A percentile compares a stretch with the other conserved stretches of the same genome.
Conservation (phyloP, 2,113 vertebrate genomes). For the Capreolus pygargus region DNA sequence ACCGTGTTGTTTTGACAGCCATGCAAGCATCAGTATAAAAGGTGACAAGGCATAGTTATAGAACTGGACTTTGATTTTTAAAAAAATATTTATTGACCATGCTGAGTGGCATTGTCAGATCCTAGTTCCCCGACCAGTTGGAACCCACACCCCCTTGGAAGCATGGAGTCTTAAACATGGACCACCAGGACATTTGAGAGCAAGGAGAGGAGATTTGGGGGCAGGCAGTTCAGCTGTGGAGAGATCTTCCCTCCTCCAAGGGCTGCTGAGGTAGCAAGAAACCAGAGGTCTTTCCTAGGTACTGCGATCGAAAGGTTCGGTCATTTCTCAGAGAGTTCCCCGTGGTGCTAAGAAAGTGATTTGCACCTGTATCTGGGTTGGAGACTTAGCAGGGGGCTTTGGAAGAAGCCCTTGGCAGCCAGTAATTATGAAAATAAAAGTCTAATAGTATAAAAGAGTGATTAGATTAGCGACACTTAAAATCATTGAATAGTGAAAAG, state of each 20-base stretch:
- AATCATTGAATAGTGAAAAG: background rate
- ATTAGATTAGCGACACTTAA: background rate
- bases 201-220: background rate
- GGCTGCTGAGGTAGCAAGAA: background rate
- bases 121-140: background rate
- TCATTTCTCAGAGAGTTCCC: background rate
- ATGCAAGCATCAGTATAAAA: background rate
- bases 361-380: background rate
- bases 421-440: slow-evolving; percentile 40
- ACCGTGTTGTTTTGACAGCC: background rate
- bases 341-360: background rate
- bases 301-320: background rate
- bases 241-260: background rate
- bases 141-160: background rate
- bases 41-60: fast-evolving
- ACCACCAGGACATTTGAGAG: background rate
- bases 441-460: background rate
- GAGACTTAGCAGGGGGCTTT: background rate
- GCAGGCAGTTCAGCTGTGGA: fast-evolving
- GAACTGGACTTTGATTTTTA: background rate
- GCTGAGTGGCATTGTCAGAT: background rate
- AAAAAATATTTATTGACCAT: background rate
- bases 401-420: background rate
- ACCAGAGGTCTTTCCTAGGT: background rate
- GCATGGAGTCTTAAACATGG: background rate